phyloP scores from a whole-genome alignment of 1,140 invertebrate genomes.

The Drosophila parabipectinata region DNA sequence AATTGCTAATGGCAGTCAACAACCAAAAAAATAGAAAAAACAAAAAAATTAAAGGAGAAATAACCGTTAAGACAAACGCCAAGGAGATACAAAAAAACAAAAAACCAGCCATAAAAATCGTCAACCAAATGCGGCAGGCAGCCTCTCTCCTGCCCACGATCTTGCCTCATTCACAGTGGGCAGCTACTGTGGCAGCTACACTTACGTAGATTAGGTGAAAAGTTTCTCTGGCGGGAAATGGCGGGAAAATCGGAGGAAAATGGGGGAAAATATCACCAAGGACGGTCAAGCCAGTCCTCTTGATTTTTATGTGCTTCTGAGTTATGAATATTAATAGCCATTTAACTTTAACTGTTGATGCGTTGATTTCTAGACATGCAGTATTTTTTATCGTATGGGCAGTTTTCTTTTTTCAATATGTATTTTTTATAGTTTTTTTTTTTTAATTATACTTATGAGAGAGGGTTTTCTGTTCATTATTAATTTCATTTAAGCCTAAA shows the following conservation, averaged over 20 bases:
- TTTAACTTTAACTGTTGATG: background rate
- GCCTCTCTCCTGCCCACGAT: conserved; percentile 47
- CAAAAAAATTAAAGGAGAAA: conserved; percentile 26
- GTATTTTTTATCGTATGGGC: background rate
- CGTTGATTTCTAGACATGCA: background rate
- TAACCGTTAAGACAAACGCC: conserved; percentile 36
- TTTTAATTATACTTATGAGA: no score
- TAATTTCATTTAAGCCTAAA: no score
- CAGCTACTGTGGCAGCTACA: conserved; percentile 33
- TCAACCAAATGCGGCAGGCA: conserved; percentile 59
- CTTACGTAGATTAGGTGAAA: conserved; percentile 31
- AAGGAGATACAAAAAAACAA: conserved; percentile 23
- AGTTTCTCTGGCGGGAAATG: conserved; percentile 22
- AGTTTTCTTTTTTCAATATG: background rate
- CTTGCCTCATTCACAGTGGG: conserved; percentile 47
- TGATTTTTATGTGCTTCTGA: conserved; percentile 19
- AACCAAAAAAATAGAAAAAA: conserved; percentile 33
- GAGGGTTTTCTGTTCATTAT: no score
- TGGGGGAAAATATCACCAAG: conserved; percentile 13
- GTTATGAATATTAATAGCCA: conserved; percentile 30
- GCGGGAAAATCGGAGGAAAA: background rate
- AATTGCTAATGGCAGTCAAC: conserved; percentile 75
- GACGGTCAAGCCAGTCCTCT: conserved; percentile 10
- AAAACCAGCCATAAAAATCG: conserved; percentile 71
- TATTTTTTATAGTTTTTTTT: no score